These are phyloP conservation scores for Mugil cephalus DNA, from an alignment of 2,113 vertebrate genomes.

Conservation along the genomic window DNA sequence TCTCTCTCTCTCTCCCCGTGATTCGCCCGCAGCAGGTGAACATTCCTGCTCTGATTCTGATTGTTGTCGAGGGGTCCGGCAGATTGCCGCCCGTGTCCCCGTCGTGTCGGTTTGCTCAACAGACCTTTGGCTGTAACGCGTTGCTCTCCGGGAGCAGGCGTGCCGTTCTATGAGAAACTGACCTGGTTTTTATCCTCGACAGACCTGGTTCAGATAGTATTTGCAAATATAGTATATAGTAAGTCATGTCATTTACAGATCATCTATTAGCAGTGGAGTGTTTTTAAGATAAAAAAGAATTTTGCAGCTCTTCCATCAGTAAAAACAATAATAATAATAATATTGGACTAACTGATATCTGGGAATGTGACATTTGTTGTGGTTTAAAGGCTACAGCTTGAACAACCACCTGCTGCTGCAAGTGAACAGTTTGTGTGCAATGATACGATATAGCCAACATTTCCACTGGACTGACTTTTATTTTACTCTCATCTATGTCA, in stretches of 20 bases:
- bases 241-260: too few species aligned
- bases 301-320: too few species aligned
- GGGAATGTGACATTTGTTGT: too few species aligned
- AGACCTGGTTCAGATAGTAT: slow-evolving; percentile 39
- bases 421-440: background rate
- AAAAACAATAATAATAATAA: too few species aligned
- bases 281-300: too few species aligned
- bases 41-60: slow-evolving; percentile 58
- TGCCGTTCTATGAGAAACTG: slow-evolving; percentile 29
- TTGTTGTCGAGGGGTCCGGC: slow-evolving; percentile 52
- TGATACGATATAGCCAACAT: background rate
- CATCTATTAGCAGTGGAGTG: too few species aligned
- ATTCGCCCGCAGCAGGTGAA: slow-evolving; percentile 64
- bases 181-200: slow-evolving; percentile 27
- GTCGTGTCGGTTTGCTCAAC: slow-evolving; percentile 38
- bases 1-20: slow-evolving; percentile 46
- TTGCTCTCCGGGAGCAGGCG: slow-evolving; percentile 14
- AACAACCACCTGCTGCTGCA: background rate
- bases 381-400: too few species aligned
- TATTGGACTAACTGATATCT: background rate
- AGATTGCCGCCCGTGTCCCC: slow-evolving; percentile 39
- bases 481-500: background rate
- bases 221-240: too few species aligned
- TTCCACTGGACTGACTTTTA: background rate
- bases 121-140: background rate